phyloP scores from a whole-genome alignment of 2,113 vertebrate genomes.

The Elephantulus edwardii region DNA sequence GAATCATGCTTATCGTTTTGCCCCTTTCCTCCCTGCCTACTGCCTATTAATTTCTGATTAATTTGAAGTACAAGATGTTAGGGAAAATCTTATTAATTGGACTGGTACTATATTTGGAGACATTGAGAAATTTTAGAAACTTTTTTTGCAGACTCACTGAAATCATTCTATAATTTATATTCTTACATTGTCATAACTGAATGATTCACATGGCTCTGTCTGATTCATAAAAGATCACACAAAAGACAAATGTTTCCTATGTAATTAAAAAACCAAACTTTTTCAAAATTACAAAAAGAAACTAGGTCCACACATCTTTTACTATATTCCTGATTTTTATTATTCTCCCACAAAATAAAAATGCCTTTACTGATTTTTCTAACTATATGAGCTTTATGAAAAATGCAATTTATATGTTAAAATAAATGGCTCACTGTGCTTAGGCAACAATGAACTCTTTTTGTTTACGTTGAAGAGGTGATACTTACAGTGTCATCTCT shows the following conservation, averaged over 20 bases:
- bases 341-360: constrained; percentile 25
- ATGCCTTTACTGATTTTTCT: constrained; percentile 32
- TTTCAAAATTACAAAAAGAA: background rate
- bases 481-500: background rate
- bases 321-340: background rate
- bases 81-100: background rate
- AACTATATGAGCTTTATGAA: constrained; percentile 45
- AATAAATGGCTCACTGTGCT: background rate
- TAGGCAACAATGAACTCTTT: background rate
- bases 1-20: background rate
- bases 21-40: no score
- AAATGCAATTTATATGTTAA: background rate
- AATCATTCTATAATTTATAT: background rate
- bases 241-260: background rate
- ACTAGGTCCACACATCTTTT: background rate
- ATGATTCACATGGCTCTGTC: background rate
- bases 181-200: background rate
- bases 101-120: background rate
- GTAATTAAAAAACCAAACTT: background rate
- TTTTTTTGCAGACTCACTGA: background rate
- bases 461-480: background rate
- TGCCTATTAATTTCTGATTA: background rate
- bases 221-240: background rate
- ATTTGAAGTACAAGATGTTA: background rate
- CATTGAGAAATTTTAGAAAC: background rate